Base-by-base conservation (phyloP, 1,140 invertebrate species). In the Diachasma alloeum region DNA sequence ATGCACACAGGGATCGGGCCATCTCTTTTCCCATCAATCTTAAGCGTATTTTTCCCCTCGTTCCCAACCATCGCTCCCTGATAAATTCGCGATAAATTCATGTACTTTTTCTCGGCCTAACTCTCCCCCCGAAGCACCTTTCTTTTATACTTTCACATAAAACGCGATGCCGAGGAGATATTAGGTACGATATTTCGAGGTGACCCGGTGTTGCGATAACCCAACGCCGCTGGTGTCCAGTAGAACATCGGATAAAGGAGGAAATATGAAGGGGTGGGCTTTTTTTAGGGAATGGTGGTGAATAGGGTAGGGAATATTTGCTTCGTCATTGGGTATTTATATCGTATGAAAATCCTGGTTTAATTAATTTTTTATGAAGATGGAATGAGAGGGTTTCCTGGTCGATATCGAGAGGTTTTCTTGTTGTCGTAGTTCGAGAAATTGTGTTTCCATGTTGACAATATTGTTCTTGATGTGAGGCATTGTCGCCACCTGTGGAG, bases 31-130 rank as follows among this genome's bases (percentile, higher is more conserved):
- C 2, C 24, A 46, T 46, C 42, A 31, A 42, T 44, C 42, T 46
- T 3, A 17, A 24, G 15, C 9, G 19, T 72, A 36, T 39, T n/a
- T 19, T 37, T 36, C n/a, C 37, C 19, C 22, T 67, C 31, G 17
- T n/a, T 10, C 17, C 42, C 31, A 44, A 46, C 37, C 68, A 59
- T 59, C 37, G 17, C 69, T n/a, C 17, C 42, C 19, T 53, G 69
- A 72, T 72, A 72, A 72, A 72, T 72, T 22, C 69, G n/a, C 24
- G 69, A 72, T 72, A 72, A 72, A 72, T 72, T 72, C 44, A 48
- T 72, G 44, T 39, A 72, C 69, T 46, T 72, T 72, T 72, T 53
- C 42, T 72, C 69, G n/a, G 39, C 39, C 44, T 48, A 48, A 72
- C 69, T 39, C 69, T 46, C 69, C 24, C 4, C 24, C 22, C 24